Base-by-base conservation (phyloP, 2,797 vertebrate genomes). In the Betta splendens region DNA sequence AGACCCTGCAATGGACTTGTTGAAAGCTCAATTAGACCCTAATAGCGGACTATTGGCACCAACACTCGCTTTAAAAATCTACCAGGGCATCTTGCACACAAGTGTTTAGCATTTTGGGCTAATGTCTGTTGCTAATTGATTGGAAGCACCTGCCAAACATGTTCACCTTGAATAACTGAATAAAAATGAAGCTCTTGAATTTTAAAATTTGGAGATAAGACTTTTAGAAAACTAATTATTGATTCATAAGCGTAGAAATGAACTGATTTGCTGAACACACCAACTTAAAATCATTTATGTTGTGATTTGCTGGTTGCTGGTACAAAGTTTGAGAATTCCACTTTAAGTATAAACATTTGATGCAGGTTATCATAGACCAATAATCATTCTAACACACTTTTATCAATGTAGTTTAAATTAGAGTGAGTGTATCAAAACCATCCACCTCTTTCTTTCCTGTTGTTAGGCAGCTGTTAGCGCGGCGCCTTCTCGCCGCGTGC, bases 51-150 rank as follows among this genome's bases (percentile, higher is more conserved):
- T 45, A 13, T 50, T 35, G 45, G n/a, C 18, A 49, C 25, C 50
- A 13, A 22, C 37, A 42, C 45, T 48, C 16, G 13, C 15, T 52
- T 53, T 44, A 5, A 31, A 66, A 53, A 63, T 50, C 9, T 26
- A 21, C 43, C 25, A 7, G 4, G 9, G 9, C 37, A 21, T 60
- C 4, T 31, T 46, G 32, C n/a, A 18, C 4, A 7, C 5, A 39
- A 23, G 22, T 49, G 42, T 11, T 36, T 2, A 13, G 12, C 31
- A 36, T 33, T 53, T 28, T 21, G 4, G 3, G 3, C 37, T 31
- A 13, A 35, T 60, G 53, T 45, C 2, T 29, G 12, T n/a, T 20
- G 9, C 8, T 26, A 8, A 31, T 4, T 48, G 16, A 29, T 40
- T 28, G 20, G 26, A 49, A 18, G 15, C 29, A 37, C 3, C 17